Base-by-base conservation (phyloP, 2,113 vertebrate genomes). In the Electrona antarctica region DNA sequence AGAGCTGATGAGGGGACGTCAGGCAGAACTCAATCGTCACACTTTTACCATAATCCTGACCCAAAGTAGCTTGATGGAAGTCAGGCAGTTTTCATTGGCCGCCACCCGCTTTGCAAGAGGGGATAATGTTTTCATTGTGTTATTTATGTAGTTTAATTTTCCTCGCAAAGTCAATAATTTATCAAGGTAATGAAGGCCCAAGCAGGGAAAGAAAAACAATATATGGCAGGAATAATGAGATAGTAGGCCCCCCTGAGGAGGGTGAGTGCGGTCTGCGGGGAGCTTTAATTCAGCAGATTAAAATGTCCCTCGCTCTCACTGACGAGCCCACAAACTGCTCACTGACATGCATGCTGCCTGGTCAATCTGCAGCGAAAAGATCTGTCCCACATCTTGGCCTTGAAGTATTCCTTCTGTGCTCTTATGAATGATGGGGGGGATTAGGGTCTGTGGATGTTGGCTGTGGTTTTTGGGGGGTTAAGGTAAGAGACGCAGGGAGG, bases 81-180 rank as follows among this genome's bases (percentile, higher is more conserved):
- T 90, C 89, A 89, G 85, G 68, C 77, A 65, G 85, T 91, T 92
- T 89, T 87, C 88, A 89, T 90, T 92, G 89, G 89, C 91, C 87
- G 87, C 84, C 45, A 63, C 67, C 54, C 47, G 13, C 71, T 80
- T 83, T 74, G 80, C 78, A 85, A 78, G 87, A 85, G 80, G 78
- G 90, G 87, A 89, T 90, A 90, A 91, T 92, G 87, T 92, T 90
- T 91, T 90, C 88, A 87, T 87, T 89, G 82, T 71, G 85, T 90
- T 90, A 90, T 91, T 91, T 91, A 90, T 90, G 78, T 87, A 90
- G 89, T 88, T 87, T 80, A 87, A 89, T 88, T 89, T 88, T 90
- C 89, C 85, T 89, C 59, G 82, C 87, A 91, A 87, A 89, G 89
- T 85, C 88, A 90, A 93, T 88, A 85, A 89, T 90, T 90, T 88